phyloP scores from a whole-genome alignment of 1,140 invertebrate genomes.

The Periplaneta americana region DNA sequence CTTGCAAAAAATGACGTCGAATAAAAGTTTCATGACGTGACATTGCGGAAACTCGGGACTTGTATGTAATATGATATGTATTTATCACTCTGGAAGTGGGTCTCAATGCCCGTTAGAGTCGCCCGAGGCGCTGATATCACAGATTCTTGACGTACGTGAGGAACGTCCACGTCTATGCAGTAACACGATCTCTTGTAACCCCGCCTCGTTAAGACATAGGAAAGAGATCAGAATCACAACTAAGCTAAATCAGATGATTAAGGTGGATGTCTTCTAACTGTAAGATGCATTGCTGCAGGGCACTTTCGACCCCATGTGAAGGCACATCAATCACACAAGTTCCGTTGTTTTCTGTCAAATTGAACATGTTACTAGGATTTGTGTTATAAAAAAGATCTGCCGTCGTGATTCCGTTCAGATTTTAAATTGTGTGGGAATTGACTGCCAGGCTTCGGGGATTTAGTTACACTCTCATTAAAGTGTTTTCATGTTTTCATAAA shows the following conservation, averaged over 20 bases:
- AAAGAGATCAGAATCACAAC: background rate
- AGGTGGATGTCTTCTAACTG: background rate
- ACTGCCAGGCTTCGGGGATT: background rate
- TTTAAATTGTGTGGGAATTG: background rate
- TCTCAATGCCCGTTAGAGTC: background rate
- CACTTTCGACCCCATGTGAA: background rate
- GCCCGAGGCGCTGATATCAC: background rate
- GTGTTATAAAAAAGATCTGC: background rate
- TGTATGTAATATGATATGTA: background rate
- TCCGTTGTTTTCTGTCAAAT: background rate
- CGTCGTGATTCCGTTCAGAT: background rate
- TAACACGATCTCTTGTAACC: background rate
- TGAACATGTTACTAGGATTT: background rate
- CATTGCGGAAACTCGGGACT: background rate
- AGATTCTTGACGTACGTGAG: background rate
- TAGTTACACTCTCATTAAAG: background rate
- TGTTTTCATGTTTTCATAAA: no score
- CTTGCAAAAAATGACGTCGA: background rate
- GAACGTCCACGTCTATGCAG: background rate
- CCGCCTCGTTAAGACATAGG: background rate
- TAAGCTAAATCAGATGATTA: background rate
- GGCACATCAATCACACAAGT: background rate
- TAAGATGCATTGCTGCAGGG: background rate
- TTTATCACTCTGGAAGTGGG: background rate
- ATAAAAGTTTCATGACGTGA: background rate